These are phyloP conservation scores for Bombylius major DNA, from an alignment of 2,888 invertebrate genomes.

Conservation along the genomic window DNA sequence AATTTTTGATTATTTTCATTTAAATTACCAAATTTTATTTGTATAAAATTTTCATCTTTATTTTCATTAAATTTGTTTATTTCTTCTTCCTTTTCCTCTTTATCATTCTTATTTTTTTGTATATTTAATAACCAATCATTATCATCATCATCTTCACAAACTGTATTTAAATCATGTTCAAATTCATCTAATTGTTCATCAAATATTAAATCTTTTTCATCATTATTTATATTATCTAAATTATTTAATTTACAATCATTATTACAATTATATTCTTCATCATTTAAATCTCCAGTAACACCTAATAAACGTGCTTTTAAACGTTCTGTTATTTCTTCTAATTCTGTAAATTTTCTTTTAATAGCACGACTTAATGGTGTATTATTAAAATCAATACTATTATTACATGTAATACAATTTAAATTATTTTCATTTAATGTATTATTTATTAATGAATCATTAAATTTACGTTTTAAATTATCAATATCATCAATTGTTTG, in stretches of 20 bases:
- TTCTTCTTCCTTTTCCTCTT: too few species aligned
- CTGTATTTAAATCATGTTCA: conserved; percentile 44
- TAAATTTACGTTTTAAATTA: not conserved
- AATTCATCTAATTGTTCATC: conserved; percentile 37
- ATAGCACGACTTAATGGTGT: conserved; percentile 37
- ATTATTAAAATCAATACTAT: conserved; percentile 25
- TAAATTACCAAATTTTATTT: not conserved
- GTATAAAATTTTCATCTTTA: not conserved
- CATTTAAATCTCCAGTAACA: conserved; percentile 43
- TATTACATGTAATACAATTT: not conserved
- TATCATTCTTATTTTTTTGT: not conserved
- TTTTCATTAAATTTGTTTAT: not conserved
- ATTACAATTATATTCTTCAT: conserved; percentile 34
- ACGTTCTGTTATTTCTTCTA: conserved; percentile 50
- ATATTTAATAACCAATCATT: conserved; percentile 4
- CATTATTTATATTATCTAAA: not conserved
- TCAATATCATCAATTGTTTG: conserved; percentile 40
- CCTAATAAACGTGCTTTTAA: conserved; percentile 43
- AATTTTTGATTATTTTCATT: not conserved
- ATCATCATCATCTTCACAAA: conserved; percentile 12
- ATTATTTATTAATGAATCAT: too few species aligned
- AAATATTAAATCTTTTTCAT: not conserved
- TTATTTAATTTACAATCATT: not conserved
- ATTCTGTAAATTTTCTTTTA: conserved; percentile 48
- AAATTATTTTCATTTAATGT: not conserved